Conservation (phyloP, 2,113 vertebrate species). For the Coracopsis vasa region DNA sequence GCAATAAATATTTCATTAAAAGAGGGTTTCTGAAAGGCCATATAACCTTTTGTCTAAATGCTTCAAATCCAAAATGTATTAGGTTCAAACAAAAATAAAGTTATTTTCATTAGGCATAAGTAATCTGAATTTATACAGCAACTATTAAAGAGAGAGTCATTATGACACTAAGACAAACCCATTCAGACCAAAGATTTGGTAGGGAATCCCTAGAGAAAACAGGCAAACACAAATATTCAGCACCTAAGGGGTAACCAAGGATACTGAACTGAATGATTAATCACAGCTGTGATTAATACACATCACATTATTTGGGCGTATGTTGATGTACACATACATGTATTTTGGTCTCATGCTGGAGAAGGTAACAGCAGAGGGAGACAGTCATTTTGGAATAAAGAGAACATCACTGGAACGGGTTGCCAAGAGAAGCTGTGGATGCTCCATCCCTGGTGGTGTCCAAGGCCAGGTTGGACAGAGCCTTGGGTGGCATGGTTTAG, state of each 20-base stretch:
- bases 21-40: constrained; percentile 39
- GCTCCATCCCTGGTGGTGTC: no score
- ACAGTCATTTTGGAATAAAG: not conserved
- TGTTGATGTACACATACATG: not conserved
- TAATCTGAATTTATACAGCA: constrained; percentile 19
- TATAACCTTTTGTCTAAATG: constrained; percentile 45
- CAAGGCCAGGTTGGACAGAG: no score
- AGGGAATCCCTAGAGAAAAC: not conserved
- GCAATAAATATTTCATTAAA: constrained; percentile 52
- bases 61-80: constrained; percentile 41
- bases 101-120: constrained; percentile 34
- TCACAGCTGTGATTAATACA: not conserved
- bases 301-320: not conserved
- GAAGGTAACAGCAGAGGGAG: not conserved
- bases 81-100: constrained; percentile 35
- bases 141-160: not conserved
- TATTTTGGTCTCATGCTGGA: not conserved
- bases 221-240: not conserved
- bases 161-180: not conserved
- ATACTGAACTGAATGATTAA: not conserved
- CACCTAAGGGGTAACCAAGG: not conserved
- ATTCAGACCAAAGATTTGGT: not conserved
- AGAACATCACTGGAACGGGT: not conserved
- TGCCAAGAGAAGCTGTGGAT: no score
- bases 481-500: no score